Conservation (phyloP, 2,113 vertebrate species). For the Proterorhinus semilunaris region DNA sequence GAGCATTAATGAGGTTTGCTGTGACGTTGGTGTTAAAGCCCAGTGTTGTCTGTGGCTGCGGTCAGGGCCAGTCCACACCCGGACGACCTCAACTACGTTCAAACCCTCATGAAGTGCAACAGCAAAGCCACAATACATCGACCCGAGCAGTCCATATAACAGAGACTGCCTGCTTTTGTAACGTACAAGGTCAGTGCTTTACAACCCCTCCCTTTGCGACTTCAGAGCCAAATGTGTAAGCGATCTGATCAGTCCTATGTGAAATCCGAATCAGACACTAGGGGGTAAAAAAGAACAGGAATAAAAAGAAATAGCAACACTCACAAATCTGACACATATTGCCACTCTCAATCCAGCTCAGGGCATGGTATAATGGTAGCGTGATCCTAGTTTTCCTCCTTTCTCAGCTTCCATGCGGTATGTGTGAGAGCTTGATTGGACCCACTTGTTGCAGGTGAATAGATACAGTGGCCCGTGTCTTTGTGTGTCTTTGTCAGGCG, state of each 20-base stretch:
- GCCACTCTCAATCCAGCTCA: constrained; percentile 37
- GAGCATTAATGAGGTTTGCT: not conserved
- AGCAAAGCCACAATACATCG: too few relatives aligned
- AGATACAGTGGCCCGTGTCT: constrained; percentile 22
- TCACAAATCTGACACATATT: constrained; percentile 4
- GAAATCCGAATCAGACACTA: not conserved
- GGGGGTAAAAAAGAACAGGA: not conserved
- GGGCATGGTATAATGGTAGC: constrained; percentile 33
- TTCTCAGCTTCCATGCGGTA: constrained; percentile 24
- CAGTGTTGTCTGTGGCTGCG: constrained; percentile 3
- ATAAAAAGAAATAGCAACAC: constrained; percentile 15
- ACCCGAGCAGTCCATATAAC: not conserved
- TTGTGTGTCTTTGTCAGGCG: constrained; percentile 42
- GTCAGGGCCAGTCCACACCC: not conserved
- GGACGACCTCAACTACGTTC: not conserved
- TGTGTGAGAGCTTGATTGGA: constrained; percentile 36
- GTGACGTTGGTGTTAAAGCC: not conserved
- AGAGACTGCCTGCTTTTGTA: constrained; percentile 10
- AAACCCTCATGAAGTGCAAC: not conserved
- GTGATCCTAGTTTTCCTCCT: constrained; percentile 41
- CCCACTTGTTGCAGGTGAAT: constrained; percentile 49
- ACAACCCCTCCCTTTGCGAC: not conserved
- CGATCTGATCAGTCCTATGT: constrained; percentile 22
- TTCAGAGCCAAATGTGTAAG: constrained; percentile 19
- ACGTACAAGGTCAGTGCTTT: constrained; percentile 27